Base-by-base conservation (phyloP, 2,113 vertebrate species). In the Vulpes lagopus region DNA sequence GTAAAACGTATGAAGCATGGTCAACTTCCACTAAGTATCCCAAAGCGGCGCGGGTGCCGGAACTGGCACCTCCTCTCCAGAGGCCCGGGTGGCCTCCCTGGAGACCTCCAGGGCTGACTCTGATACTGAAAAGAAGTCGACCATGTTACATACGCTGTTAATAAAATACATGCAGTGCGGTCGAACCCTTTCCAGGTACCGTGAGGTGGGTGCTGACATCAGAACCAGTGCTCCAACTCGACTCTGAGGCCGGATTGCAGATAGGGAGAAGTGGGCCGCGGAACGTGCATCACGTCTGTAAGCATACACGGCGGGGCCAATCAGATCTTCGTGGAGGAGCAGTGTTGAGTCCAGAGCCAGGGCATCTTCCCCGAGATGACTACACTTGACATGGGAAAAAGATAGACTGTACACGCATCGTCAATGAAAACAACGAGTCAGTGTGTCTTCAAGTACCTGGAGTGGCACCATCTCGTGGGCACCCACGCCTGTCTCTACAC, bases 161-260 rank as follows among this genome's bases (percentile, higher is more conserved):
- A 94, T 67, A 71, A 85, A 10, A 73, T 1, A 62, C 98, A 98
- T 96, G 97, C 98, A 97, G 90, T 16, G 93, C 14, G 23, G 51
- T 2, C 30, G 71, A 88, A 17, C 91, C 89, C 94, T 96, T 55
- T 60, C 57, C 96, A 65, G 95, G 84, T 97, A 97, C 98, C 97
- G 76, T 97, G 96, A 94, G 87, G 57, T 55, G 27, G 8, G 25
- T 8, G 85, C 30, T 0, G 95, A 62, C 3, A n/a, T n/a, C 71
- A 53, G 79, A 84, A 27, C 80, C 96, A 22, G 64, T 3, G 60
- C 86, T 85, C 85, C 19, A 8, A 32, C 60, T 53, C 10, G 73
- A 27, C 65, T n/a, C 30, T 51, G 19, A 81, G 89, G 60, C 59
- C 16, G 81, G 27, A 15, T 2, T 35, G 87, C 15, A 35, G 89